phyloP scores from a whole-genome alignment of 35 echinoderm and acorn worm genomes.

The Apostichopus japonicus region DNA sequence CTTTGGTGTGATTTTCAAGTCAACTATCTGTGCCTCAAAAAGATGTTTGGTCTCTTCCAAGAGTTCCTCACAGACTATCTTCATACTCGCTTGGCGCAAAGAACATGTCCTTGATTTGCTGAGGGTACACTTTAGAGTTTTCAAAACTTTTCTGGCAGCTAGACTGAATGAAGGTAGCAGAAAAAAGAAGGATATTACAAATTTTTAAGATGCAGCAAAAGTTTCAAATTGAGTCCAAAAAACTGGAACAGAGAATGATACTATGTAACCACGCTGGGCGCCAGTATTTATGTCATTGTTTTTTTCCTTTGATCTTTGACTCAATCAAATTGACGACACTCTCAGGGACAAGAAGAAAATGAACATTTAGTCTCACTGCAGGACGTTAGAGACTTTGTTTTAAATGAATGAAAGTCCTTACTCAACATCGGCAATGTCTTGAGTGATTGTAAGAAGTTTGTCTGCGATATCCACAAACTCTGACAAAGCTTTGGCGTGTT shows the following conservation, averaged over 20 bases:
- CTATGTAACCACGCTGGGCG: too few relatives aligned
- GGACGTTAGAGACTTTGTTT: too few relatives aligned
- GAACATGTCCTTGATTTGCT: slow-evolving; percentile 28
- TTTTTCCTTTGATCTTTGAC: too few relatives aligned
- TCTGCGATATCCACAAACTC: slow-evolving; percentile 50
- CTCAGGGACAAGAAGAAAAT: too few relatives aligned
- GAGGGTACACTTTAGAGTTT: background rate
- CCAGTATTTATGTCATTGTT: too few relatives aligned
- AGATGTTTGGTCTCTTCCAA: slow-evolving; percentile 7
- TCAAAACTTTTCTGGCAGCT: slow-evolving; percentile 12
- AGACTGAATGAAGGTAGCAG: background rate
- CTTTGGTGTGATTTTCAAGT: slow-evolving; percentile 37
- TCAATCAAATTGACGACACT: too few relatives aligned
- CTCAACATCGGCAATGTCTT: slow-evolving; percentile 41
- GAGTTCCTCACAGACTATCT: slow-evolving; percentile 7
- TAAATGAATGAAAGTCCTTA: background rate
- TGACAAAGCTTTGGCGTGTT: slow-evolving; percentile 10
- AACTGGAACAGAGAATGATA: too few relatives aligned
- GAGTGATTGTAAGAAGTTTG: slow-evolving; percentile 28
- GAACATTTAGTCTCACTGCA: too few relatives aligned
- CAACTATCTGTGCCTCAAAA: background rate
- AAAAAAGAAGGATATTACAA: background rate
- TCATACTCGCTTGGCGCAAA: background rate
- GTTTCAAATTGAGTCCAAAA: too few relatives aligned
- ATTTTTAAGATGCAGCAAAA: too few relatives aligned